Base-by-base conservation (phyloP, 2,888 invertebrate species). In the Tetragonisca angustula region DNA sequence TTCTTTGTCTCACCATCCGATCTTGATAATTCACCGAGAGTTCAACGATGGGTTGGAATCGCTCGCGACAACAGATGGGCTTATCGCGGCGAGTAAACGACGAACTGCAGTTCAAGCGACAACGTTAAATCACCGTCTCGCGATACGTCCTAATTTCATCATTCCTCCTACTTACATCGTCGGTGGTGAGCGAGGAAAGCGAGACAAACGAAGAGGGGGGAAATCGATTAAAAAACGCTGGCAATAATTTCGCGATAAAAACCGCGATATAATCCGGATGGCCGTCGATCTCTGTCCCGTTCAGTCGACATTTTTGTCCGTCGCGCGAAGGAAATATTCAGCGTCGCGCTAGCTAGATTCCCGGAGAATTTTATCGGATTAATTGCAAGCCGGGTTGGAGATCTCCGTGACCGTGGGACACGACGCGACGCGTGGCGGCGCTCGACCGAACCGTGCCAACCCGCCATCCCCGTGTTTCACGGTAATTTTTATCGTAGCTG, bases 61-160 rank as follows among this genome's bases (percentile, higher is more conserved):
- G 43, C 43, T 43, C 43, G 43, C 43, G 9, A 43, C 32, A 32
- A 32, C 32, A 32, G 32, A 32, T 32, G 32, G 76, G 59, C 86
- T 89, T 88, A 89, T 89, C 88, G 67, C 67, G 61, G 52, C 86
- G 72, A 79, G 74, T 75, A 78, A 89, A 83, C 79, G 79, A 81
- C 79, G 77, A 84, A 84, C 73, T 75, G 79, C 81, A 36, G 9
- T 9, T 84, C 84, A 70, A 88, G 80, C 75, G 81, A 69, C 68
- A 64, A 36, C 19, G 15, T 61, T 32, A 65, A 64, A 64, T 24
- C 27, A 5, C 21, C 24, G 4, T n/a, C 43, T 43, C 24, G 21
- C 65, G 43, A 43, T 52, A 27, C 54, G 9, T 21, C n/a, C 27
- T 24, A 50, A 67, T 75, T 76, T 32, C 21, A 50, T 52, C n/a